Percentiles rank a stretch among this genome's conserved stretches.
Conservation (phyloP, 2,113 vertebrate genomes). For the Pao palembangensis region DNA sequence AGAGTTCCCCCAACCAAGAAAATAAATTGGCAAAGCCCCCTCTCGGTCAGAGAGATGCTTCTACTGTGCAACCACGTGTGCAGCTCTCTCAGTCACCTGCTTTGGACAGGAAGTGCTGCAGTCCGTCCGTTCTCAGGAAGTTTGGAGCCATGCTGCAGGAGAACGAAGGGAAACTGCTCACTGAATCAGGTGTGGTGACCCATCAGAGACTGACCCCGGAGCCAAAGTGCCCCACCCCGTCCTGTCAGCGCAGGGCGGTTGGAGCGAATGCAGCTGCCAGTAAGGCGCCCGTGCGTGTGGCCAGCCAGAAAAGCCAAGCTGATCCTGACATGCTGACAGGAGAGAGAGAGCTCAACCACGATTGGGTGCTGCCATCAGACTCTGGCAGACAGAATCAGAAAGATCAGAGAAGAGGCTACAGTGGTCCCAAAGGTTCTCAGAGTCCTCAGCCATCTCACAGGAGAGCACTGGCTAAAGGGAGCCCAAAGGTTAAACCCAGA, state of each 20-base stretch:
- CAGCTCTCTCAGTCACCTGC: constrained; percentile 66
- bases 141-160: constrained; percentile 70
- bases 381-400: constrained; percentile 45
- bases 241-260: constrained; percentile 74
- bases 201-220: constrained; percentile 49
- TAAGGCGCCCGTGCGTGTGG: constrained; percentile 54
- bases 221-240: constrained; percentile 54
- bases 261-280: constrained; percentile 51
- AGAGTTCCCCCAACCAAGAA: constrained; percentile 56
- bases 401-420: constrained; percentile 51
- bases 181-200: constrained; percentile 64
- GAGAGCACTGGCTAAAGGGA: constrained; percentile 54
- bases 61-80: constrained; percentile 76
- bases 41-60: constrained; percentile 73
- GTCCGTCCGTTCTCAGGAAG: constrained; percentile 69
- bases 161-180: constrained; percentile 74
- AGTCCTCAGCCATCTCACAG: constrained; percentile 47
- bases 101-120: constrained; percentile 62
- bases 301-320: constrained; percentile 76
- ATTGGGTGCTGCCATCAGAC: constrained; percentile 46
- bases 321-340: constrained; percentile 69
- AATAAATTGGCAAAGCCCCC: constrained; percentile 56
- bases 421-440: constrained; percentile 36
- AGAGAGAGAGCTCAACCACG: constrained; percentile 54
- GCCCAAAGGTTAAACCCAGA: constrained; percentile 57